Percentiles rank a stretch among this genome's conserved stretches.
Evolutionary conservation across 1,140 invertebrate species (phyloP).

Genomic region (Drosophila kurseongensis): DNA sequence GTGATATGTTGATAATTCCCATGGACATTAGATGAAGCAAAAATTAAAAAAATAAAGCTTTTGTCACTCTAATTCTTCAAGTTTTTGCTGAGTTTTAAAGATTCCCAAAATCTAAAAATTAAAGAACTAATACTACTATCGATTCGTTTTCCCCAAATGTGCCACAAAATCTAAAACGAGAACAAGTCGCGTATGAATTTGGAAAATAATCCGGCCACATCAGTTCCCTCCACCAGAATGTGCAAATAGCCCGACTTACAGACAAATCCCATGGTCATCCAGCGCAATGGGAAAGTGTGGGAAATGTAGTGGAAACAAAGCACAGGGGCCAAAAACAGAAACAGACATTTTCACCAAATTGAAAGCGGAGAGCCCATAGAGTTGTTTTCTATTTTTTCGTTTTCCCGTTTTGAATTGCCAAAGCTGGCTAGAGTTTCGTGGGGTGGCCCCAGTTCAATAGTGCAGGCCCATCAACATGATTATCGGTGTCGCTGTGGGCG

Average conservation of each 20-base stretch:
- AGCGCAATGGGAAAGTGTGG: constrained; percentile 19
- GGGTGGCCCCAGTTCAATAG: constrained; percentile 26
- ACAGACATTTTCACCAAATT: constrained; percentile 42
- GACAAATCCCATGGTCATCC: constrained; percentile 36
- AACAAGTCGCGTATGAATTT: neutral
- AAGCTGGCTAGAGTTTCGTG: constrained; percentile 17
- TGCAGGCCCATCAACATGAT: constrained; percentile 44
- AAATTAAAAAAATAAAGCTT: too few relatives aligned
- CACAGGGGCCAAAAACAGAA: constrained; percentile 24
- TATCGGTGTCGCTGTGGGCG: constrained; percentile 47
- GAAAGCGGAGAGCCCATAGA: constrained; percentile 37
- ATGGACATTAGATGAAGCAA: too few relatives aligned
- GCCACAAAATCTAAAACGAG: neutral
- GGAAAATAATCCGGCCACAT: neutral
- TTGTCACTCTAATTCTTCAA: too few relatives aligned
- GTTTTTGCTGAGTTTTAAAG: too few relatives aligned
- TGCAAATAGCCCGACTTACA: constrained; percentile 32
- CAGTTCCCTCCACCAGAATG: constrained; percentile 16
- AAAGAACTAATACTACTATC: neutral
- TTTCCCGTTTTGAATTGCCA: constrained; percentile 20
- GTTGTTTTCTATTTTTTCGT: constrained; percentile 19
- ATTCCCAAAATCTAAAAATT: too few relatives aligned
- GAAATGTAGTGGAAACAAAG: constrained; percentile 42
- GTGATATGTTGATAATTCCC: too few relatives aligned
- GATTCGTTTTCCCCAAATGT: constrained; percentile 3